These are phyloP conservation scores for Varecia variegata DNA, from an alignment of 2,797 vertebrate genomes.

Conservation along the genomic window DNA sequence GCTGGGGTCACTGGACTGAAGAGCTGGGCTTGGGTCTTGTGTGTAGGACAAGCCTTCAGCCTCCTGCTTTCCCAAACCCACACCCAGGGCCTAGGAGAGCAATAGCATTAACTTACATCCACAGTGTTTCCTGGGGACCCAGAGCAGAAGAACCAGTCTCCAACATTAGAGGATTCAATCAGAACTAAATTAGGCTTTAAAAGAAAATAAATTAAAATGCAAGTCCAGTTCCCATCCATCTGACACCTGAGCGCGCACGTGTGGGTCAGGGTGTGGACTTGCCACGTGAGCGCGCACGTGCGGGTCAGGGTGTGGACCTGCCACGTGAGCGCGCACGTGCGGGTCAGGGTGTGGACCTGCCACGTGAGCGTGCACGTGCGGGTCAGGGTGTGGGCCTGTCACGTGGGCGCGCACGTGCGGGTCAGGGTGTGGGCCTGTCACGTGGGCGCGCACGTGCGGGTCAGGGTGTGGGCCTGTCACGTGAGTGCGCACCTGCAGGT, in stretches of 20 bases:
- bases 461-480: too few relatives aligned
- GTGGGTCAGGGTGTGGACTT: not conserved
- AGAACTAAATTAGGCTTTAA: not conserved
- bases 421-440: not conserved
- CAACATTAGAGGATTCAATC: not conserved
- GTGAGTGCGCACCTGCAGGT: too few relatives aligned
- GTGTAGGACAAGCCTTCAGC: not conserved
- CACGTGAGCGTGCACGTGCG: rapidly evolving
- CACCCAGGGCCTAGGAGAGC: not conserved
- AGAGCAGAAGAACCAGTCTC: not conserved
- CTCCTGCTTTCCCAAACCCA: rapidly evolving
- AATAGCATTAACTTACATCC: rapidly evolving
- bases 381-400: not conserved
- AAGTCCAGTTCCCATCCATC: not conserved
- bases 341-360: not conserved
- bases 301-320: too few relatives aligned
- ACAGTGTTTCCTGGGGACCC: not conserved
- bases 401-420: rapidly evolving
- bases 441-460: not conserved
- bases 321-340: not conserved
- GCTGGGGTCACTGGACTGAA: rapidly evolving
- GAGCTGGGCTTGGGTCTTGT: too few relatives aligned
- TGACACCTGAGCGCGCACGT: not conserved
- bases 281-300: rapidly evolving
- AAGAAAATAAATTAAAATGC: not conserved